Evolutionary conservation across 2,888 invertebrate genomes (phyloP), one percentile per base, ranked within the genome.

Genomic region (Cosmopolites sordidus): DNA sequence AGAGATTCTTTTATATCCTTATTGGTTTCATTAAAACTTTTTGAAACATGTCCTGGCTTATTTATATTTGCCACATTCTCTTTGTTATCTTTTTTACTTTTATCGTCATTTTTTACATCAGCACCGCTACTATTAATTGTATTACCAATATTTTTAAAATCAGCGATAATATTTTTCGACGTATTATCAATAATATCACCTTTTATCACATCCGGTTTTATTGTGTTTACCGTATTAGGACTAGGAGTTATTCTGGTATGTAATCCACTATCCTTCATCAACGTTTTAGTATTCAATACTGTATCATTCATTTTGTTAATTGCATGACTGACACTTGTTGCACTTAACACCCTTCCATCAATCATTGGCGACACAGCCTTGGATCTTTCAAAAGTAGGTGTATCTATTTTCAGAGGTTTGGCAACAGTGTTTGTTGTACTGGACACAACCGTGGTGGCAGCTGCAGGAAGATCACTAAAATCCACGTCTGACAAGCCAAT

Each of bases 281-380:
- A 53, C 15, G 74, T 72, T 58, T 73, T 69, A 2, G 72, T 69
- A 58, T 73, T 68, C 37, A 74, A 56, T 43, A 73, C 73, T 3
- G 72, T 71, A 51, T 73, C 72, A 62, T 73, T 74, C 74, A 74
- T 74, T 62, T 67, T 69, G 59, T 73, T 73, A 48, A 74, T 72
- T 16, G 74, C 74, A 38, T 69, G 67, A 9, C 73, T 72, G 11
- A 74, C 73, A 60, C 73, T 74, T 11, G 71, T 74, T 16, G 73
- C 72, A 54, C 73, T 74, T 42, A 74, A 60, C 5, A 70, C 64
- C 14, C 70, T 60, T 3, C 68, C 71, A 57, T 71, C 71, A 0
- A 71, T 68, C 59, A 70, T 66, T 6, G 70, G 70, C 1, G 67
- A 63, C 8, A 67, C 60, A n/a, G 59, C 55, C 51, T 62, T 60